Conservation (phyloP, 2,113 vertebrate species). For the Chaetorhynchus papuensis region DNA sequence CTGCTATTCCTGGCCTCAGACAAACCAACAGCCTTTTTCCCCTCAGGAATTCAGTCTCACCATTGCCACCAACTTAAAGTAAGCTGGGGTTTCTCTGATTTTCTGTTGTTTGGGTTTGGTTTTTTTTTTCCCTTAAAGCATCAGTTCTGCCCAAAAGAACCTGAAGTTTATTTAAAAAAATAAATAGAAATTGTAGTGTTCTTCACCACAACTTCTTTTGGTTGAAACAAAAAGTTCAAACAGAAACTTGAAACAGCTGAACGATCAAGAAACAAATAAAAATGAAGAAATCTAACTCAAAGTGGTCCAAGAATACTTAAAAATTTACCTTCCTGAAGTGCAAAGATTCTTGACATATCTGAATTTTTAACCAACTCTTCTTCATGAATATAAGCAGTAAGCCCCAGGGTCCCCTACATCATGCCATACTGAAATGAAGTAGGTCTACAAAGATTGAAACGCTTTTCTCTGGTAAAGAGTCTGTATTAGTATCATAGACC, state of each 20-base stretch:
- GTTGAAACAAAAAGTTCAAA: background rate
- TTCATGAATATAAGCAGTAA: background rate
- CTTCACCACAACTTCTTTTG: too few species aligned
- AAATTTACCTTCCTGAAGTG: background rate
- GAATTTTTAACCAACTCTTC: background rate
- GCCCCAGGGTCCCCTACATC: too few species aligned
- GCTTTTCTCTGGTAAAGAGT: background rate
- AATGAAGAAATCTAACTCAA: background rate
- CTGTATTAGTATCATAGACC: background rate
- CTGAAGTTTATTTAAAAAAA: background rate
- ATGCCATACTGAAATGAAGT: background rate
- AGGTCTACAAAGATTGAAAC: background rate
- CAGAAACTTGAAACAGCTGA: background rate
- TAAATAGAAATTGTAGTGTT: background rate
- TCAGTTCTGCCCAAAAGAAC: background rate
- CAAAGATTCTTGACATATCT: background rate
- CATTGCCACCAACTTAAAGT: background rate
- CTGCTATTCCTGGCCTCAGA: background rate
- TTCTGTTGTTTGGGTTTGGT: background rate
- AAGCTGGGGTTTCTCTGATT: accelerated
- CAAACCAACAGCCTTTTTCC: background rate
- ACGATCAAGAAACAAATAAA: background rate
- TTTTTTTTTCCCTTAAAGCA: background rate
- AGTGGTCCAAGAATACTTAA: background rate
- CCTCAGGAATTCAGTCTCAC: background rate